Evolutionary conservation across 2,888 invertebrate genomes (phyloP).

Genomic region (Hyppa rectilinea): DNA sequence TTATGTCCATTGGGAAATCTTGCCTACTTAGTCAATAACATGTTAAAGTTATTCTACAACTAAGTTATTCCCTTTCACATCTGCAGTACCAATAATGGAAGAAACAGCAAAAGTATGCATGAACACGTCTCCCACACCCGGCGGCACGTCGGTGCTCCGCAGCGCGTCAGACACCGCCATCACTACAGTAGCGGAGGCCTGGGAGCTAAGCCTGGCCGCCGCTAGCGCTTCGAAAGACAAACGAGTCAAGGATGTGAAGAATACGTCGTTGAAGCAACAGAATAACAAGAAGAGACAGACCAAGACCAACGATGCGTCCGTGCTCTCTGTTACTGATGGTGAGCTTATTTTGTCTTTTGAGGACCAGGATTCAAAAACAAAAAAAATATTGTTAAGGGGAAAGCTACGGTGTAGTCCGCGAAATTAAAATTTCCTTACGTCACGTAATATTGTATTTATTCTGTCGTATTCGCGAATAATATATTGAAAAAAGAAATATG

Average conservation of each 20-base stretch:
- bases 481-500: no score
- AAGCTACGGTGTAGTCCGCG: no score
- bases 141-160: slow-evolving; percentile 89
- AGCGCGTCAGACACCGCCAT: slow-evolving; percentile 95
- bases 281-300: slow-evolving; percentile 81
- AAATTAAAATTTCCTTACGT: no score
- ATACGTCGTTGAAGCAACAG: slow-evolving; percentile 89
- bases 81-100: slow-evolving; percentile 80
- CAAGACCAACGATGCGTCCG: slow-evolving; percentile 75
- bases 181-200: slow-evolving; percentile 95
- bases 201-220: slow-evolving; percentile 95
- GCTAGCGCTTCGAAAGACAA: slow-evolving; percentile 97
- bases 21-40: neutral
- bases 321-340: slow-evolving; percentile 78
- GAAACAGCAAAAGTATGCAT: slow-evolving; percentile 74
- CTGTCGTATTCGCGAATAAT: no score
- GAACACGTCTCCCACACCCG: slow-evolving; percentile 75
- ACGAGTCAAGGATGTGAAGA: slow-evolving; percentile 95
- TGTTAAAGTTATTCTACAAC: neutral
- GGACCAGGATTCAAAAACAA: no score
- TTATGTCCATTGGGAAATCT: neutral
- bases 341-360: slow-evolving; percentile 7
- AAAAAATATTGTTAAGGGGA: no score
- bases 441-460: no score
- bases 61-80: neutral